phyloP scores from a whole-genome alignment of 2,797 vertebrate species.

The Pangasius mekongensis region DNA sequence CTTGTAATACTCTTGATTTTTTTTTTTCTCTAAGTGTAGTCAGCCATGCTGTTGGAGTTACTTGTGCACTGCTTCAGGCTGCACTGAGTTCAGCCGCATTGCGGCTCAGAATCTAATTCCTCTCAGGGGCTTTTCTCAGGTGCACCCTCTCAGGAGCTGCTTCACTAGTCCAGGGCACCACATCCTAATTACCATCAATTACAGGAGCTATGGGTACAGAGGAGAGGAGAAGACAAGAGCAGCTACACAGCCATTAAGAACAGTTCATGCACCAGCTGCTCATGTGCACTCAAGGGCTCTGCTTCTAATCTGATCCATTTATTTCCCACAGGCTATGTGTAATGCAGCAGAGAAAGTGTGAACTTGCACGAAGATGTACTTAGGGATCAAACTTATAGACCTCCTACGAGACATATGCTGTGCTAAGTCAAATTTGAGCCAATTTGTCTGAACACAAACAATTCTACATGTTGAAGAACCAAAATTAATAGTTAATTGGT shows the following conservation, averaged over 20 bases:
- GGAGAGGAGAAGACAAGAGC: not conserved
- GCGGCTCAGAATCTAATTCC: constrained; percentile 43
- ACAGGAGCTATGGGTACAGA: constrained; percentile 20
- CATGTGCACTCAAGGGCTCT: constrained; percentile 27
- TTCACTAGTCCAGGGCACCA: constrained; percentile 12
- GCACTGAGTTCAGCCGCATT: constrained; percentile 46
- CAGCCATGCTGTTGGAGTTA: not conserved
- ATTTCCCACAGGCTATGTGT: constrained; percentile 5
- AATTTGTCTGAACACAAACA: constrained; percentile 2
- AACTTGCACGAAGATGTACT: constrained; percentile 2
- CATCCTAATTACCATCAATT: constrained; percentile 45
- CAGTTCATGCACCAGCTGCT: constrained; percentile 19
- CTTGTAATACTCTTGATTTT: not conserved
- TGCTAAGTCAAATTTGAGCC: not conserved
- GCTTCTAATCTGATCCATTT: constrained; percentile 38
- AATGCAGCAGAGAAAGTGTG: constrained; percentile 20
- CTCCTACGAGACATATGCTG: not conserved
- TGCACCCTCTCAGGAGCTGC: constrained; percentile 31
- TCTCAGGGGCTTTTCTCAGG: constrained; percentile 39
- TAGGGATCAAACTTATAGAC: not conserved
- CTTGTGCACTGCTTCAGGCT: constrained; percentile 21
- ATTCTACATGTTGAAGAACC: not conserved
- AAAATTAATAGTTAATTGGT: not conserved
- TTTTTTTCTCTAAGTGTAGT: not conserved
- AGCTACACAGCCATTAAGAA: not conserved